Conservation (phyloP, 2,888 invertebrate species). For the Hedychridium roseum region DNA sequence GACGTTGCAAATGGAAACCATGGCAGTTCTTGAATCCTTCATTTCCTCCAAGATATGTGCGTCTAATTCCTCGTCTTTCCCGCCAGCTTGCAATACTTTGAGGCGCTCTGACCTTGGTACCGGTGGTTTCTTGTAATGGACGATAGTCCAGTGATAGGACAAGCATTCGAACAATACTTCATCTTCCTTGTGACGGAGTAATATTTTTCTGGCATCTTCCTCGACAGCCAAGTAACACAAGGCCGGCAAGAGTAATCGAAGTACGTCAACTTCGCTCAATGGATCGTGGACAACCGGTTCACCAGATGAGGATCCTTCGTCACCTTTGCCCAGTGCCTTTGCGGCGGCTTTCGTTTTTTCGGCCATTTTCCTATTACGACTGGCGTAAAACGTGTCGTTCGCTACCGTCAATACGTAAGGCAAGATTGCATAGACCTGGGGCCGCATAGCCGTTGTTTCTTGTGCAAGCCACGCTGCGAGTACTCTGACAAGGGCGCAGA, state of each 20-base stretch:
- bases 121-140: conserved; percentile 83
- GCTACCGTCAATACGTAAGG: conserved; percentile 83
- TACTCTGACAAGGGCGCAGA: conserved; percentile 86
- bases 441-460: conserved; percentile 87
- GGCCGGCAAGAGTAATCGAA: conserved; percentile 86
- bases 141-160: conserved; percentile 86
- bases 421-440: conserved; percentile 81
- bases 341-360: conserved; percentile 73
- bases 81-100: conserved; percentile 78
- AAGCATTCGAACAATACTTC: conserved; percentile 81
- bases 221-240: conserved; percentile 92
- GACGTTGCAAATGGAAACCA: conserved; percentile 89
- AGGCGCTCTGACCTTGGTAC: conserved; percentile 82
- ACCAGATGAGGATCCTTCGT: conserved; percentile 46
- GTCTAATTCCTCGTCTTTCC: conserved; percentile 72
- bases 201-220: conserved; percentile 83
- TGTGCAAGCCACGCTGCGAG: conserved; percentile 90
- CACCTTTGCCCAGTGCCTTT: conserved; percentile 48
- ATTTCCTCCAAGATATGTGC: conserved; percentile 80
- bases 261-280: conserved; percentile 73
- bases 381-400: conserved; percentile 83
- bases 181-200: conserved; percentile 81
- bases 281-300: conserved; percentile 62
- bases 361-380: conserved; percentile 72
- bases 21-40: conserved; percentile 84